phyloP scores from a whole-genome alignment of 2,888 invertebrate species.

The Halocaridina rubra region DNA sequence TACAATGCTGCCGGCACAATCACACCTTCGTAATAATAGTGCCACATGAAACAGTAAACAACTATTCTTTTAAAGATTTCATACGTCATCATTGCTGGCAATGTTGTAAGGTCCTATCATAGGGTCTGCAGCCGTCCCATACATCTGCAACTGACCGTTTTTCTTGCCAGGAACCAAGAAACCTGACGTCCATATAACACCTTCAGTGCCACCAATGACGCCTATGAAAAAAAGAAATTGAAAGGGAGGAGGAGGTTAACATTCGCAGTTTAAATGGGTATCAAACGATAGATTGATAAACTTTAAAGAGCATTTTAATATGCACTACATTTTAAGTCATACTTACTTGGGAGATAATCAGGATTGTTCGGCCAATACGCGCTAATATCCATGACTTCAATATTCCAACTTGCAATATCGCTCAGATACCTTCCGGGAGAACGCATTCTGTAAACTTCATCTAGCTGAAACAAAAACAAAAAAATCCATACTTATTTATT shows the following conservation, averaged over 20 bases:
- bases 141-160: conserved; percentile 65
- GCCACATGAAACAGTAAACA: too few relatives aligned
- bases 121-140: conserved; percentile 64
- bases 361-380: conserved; percentile 66
- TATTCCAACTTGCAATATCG: conserved; percentile 62
- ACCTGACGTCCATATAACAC: conserved; percentile 66
- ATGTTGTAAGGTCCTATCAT: conserved; percentile 13
- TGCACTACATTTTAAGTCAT: too few relatives aligned
- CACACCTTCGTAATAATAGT: too few relatives aligned
- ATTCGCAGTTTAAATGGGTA: too few relatives aligned
- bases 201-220: conserved; percentile 64
- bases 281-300: too few relatives aligned
- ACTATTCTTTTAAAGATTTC: too few relatives aligned
- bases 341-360: conserved; percentile 65
- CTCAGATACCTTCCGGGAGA: conserved; percentile 63
- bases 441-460: conserved; percentile 64
- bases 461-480: conserved; percentile 62
- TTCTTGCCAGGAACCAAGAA: conserved; percentile 66
- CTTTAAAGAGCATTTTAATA: too few relatives aligned
- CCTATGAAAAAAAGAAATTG: neutral
- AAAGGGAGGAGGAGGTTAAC: too few relatives aligned
- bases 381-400: conserved; percentile 61
- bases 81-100: conserved; percentile 3
- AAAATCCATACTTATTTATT: too few relatives aligned
- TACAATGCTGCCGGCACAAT: too few relatives aligned